These are phyloP conservation scores for Rousettus leschenaultii DNA, from an alignment of 2,113 vertebrate species.

Conservation along the genomic window DNA sequence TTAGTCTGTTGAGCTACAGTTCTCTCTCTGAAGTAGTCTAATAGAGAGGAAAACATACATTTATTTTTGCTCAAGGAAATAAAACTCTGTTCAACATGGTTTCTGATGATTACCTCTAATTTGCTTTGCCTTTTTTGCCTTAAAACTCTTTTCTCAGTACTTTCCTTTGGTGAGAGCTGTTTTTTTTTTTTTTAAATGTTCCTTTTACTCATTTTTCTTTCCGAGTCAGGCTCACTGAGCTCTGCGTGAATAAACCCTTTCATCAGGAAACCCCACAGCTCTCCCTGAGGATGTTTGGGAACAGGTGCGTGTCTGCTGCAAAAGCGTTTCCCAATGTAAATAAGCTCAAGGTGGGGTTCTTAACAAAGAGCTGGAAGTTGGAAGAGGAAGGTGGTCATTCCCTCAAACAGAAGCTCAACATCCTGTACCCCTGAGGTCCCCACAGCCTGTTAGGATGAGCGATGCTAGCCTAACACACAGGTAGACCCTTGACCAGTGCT, in stretches of 20 bases:
- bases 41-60: neutral
- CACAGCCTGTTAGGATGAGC: neutral
- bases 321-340: neutral
- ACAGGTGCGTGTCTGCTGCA: neutral
- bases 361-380: neutral
- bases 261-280: neutral
- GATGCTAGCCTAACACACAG: neutral
- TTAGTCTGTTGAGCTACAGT: neutral
- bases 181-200: neutral
- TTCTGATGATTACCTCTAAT: neutral
- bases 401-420: neutral
- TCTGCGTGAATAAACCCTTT: neutral
- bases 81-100: neutral
- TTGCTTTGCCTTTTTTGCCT: neutral
- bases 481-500: neutral
- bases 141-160: neutral
- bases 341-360: neutral
- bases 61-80: neutral
- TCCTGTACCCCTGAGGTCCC: rapidly evolving
- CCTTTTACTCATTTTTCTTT: neutral
- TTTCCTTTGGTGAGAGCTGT: neutral
- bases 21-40: neutral
- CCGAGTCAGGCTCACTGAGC: neutral
- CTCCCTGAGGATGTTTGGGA: neutral
- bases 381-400: neutral